Percentiles rank a stretch among this genome's conserved stretches.
Conservation (phyloP, 2,113 vertebrate species). For the Notechis scutatus region DNA sequence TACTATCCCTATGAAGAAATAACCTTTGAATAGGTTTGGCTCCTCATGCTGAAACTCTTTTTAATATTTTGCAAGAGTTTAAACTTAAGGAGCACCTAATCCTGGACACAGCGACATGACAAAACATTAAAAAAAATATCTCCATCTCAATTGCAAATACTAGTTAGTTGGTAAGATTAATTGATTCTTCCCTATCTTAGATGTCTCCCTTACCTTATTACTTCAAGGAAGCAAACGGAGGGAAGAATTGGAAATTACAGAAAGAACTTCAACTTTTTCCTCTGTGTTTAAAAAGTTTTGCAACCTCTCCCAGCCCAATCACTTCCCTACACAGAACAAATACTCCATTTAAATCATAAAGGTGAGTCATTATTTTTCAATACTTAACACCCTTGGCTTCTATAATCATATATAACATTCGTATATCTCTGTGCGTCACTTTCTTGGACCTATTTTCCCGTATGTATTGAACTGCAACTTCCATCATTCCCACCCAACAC, state of each 20-base stretch:
- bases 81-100: not conserved
- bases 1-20: not conserved
- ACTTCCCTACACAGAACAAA: not conserved
- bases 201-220: not conserved
- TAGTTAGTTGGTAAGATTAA: not conserved
- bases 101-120: not conserved
- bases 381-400: not conserved
- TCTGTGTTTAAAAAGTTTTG: not conserved
- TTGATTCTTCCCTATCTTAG: not conserved
- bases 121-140: not conserved
- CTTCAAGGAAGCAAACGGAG: not conserved
- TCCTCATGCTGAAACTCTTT: not conserved
- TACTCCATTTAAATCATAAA: not conserved
- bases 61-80: not conserved
- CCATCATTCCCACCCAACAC: not conserved
- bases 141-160: no score
- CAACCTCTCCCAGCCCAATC: not conserved
- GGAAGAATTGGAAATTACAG: not conserved
- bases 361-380: not conserved
- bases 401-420: not conserved
- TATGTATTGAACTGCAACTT: not conserved
- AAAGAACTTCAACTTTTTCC: not conserved
- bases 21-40: not conserved
- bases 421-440: no score
- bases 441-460: not conserved